Conservation (phyloP, 2,797 vertebrate genomes). For the Girardinus metallicus region DNA sequence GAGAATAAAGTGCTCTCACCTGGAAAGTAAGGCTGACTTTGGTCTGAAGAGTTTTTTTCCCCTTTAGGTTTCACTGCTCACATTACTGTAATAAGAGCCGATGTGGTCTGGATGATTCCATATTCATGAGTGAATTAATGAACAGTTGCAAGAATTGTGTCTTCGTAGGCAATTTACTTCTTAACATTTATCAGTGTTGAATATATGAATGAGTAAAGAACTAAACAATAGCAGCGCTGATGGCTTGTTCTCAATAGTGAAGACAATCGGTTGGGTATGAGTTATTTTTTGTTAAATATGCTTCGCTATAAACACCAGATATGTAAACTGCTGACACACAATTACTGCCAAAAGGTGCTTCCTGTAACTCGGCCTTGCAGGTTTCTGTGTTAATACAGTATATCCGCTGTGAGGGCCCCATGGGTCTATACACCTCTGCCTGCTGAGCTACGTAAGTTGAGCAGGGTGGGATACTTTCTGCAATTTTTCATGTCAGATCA, state of each 20-base stretch:
- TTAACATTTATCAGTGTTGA: conserved; percentile 69
- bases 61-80: conserved; percentile 55
- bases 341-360: conserved; percentile 17
- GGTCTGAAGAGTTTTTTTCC: conserved; percentile 46
- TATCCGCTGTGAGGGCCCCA: conserved; percentile 25
- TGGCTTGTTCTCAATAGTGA: conserved; percentile 54
- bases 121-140: conserved; percentile 76
- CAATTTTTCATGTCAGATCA: conserved; percentile 49
- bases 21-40: conserved; percentile 63
- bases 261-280: conserved; percentile 20
- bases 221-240: conserved; percentile 35
- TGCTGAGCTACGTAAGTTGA: conserved; percentile 10
- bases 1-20: conserved; percentile 75
- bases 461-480: conserved; percentile 22
- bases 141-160: conserved; percentile 56
- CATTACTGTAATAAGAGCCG: conserved; percentile 68
- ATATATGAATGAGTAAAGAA: conserved; percentile 69
- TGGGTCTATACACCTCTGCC: conserved; percentile 9
- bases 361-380: conserved; percentile 30
- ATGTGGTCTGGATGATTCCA: conserved; percentile 67
- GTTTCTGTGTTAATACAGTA: conserved; percentile 61
- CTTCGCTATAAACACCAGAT: conserved; percentile 30
- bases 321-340: conserved; percentile 40
- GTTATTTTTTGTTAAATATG: conserved; percentile 27
- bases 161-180: conserved; percentile 72